Conservation (phyloP, 2,797 vertebrate genomes). For the Cynopterus sphinx region DNA sequence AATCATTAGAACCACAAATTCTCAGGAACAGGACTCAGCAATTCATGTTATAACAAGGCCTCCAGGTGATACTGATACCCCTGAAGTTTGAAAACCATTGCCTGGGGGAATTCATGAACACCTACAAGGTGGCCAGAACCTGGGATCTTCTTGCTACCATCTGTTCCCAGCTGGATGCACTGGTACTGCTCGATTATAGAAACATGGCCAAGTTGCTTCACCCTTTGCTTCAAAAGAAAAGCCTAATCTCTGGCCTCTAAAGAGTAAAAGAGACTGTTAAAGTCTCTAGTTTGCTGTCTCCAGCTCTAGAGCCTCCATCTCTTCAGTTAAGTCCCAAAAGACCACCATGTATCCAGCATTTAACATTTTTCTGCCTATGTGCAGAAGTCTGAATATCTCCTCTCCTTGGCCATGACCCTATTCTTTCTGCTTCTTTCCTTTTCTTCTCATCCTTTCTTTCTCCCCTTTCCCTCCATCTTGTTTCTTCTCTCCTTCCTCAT, state of each 20-base stretch:
- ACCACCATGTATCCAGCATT: background rate
- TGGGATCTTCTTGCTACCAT: background rate
- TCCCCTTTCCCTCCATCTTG: background rate
- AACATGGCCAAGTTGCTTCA: background rate
- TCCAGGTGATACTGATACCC: background rate
- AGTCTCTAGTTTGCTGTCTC: background rate
- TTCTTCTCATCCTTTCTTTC: too few relatives aligned
- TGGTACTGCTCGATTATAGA: background rate
- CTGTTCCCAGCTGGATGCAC: background rate
- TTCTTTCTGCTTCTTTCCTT: background rate
- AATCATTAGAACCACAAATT: background rate
- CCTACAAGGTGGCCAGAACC: background rate
- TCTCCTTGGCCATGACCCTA: background rate
- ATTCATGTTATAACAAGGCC: background rate
- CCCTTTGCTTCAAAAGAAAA: background rate
- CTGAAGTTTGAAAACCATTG: background rate
- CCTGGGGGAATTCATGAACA: background rate
- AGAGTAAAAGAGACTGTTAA: background rate
- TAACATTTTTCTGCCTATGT: background rate
- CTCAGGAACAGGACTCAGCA: background rate
- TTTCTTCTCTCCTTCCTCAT: background rate
- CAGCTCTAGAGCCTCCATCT: background rate
- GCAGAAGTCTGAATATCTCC: background rate
- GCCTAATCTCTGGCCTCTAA: background rate
- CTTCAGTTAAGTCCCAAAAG: background rate